Conservation (phyloP, 2,888 invertebrate genomes). For the Diplolepis rosae region DNA sequence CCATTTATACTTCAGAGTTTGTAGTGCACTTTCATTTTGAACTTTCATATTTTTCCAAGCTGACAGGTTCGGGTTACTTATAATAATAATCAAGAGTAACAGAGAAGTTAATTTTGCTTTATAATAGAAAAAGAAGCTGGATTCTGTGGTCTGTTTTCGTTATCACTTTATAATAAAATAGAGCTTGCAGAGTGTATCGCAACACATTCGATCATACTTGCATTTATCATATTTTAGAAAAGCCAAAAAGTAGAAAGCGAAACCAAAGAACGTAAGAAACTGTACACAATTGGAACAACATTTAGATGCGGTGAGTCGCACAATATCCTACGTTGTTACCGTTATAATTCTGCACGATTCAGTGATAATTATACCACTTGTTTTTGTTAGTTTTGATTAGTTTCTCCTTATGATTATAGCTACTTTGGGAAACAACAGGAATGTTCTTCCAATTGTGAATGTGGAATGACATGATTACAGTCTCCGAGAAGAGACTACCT, state of each 20-base stretch:
- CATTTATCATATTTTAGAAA: slow-evolving; percentile 74
- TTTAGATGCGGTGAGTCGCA: slow-evolving; percentile 74
- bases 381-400: slow-evolving; percentile 35
- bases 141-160: background rate
- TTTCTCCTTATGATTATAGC: slow-evolving; percentile 49
- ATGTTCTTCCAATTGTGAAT: slow-evolving; percentile 74
- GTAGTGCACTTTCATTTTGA: background rate
- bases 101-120: background rate
- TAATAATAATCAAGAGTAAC: background rate
- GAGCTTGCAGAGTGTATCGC: slow-evolving; percentile 40
- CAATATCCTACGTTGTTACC: slow-evolving; percentile 66
- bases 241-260: slow-evolving; percentile 74
- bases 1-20: slow-evolving; percentile 1
- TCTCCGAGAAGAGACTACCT: background rate
- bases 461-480: slow-evolving; percentile 64
- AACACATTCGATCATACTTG: slow-evolving; percentile 53
- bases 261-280: slow-evolving; percentile 70
- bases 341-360: slow-evolving; percentile 72
- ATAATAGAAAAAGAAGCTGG: background rate
- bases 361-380: slow-evolving; percentile 61
- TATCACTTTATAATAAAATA: slow-evolving; percentile 28
- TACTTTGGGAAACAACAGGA: slow-evolving; percentile 61
- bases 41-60: background rate
- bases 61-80: background rate
- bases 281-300: slow-evolving; percentile 74